Base-by-base conservation (phyloP, 2,888 invertebrate species). In the Dusona sp. region DNA sequence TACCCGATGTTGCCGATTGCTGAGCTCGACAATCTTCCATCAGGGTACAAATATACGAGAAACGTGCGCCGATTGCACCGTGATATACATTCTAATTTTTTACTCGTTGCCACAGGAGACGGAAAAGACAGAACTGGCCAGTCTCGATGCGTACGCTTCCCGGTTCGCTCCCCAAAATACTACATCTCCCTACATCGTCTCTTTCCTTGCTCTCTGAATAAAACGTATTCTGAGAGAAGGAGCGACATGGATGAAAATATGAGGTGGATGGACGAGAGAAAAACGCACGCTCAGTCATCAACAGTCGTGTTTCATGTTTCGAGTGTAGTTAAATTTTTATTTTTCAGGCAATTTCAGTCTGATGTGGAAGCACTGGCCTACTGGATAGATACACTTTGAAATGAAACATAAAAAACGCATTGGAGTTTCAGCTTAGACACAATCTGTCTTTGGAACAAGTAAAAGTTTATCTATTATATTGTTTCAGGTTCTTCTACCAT, bases 401-500 rank as follows among this genome's bases (percentile, higher is more conserved):
- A 77, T 48, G 54, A 9, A 57, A 16, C 19, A 25, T 13, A 6
- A 42, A 4, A 11, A 61, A 0, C 36, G 25, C 61, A 25, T 16
- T 33, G 22, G 11, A 25, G 45, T 25, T 22, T 29, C 42, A n/a
- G 57, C 80, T 36, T 16, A n/a, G 22, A n/a, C 6, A 51, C 42
- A 13, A 54, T 48, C 13, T 16, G 25, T 45, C 36, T 33, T 48
- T 51, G 3, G 51, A 80, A 73, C 25, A 64, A 25, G 65, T 87
- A 70, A 87, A 77, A 79, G 61, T 82, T 82, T 42, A n/a, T 29
- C 42, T 25, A 51, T 86, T 79, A 79, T 7, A 74, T 91, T 92
- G 92, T 95, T 94, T 89, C 96, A 98, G 97, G 96, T 97, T 78
- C 95, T 99, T 91, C 98, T 98, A 65, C 97, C 97, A 80, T 98